Evolutionary conservation across 2,888 invertebrate genomes (phyloP).

Genomic region (Drosophila anomalata): DNA sequence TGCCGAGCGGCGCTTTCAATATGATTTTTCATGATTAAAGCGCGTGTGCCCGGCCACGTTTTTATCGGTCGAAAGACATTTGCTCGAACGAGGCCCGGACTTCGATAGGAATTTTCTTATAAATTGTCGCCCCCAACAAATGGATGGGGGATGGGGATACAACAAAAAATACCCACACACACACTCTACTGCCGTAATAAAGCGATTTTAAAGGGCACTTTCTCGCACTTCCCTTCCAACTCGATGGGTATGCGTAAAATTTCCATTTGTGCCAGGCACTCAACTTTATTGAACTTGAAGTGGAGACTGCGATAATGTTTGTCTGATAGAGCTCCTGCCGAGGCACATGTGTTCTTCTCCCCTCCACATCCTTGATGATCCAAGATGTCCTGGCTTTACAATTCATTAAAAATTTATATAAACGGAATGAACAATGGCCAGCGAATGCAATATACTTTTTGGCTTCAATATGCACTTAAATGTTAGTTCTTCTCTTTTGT

Average conservation of each 20-base stretch:
- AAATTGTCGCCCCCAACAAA: slow-evolving; percentile 75
- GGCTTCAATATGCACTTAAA: slow-evolving; percentile 19
- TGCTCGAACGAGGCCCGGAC: slow-evolving; percentile 28
- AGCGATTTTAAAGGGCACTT: slow-evolving; percentile 77
- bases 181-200: slow-evolving; percentile 76
- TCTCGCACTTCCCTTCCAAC: slow-evolving; percentile 47
- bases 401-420: slow-evolving; percentile 61
- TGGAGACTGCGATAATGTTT: slow-evolving; percentile 50
- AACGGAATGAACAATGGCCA: slow-evolving; percentile 44
- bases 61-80: slow-evolving; percentile 66
- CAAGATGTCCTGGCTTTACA: slow-evolving; percentile 51
- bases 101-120: slow-evolving; percentile 72
- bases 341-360: slow-evolving; percentile 22
- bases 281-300: slow-evolving; percentile 77
- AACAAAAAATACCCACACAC: slow-evolving; percentile 35
- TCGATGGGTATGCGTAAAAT: slow-evolving; percentile 64
- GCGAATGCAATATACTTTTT: slow-evolving; percentile 41
- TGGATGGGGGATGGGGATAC: slow-evolving; percentile 28
- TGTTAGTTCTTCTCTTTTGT: neutral
- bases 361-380: neutral
- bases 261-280: slow-evolving; percentile 73
- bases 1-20: slow-evolving; percentile 50
- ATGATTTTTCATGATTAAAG: slow-evolving; percentile 76
- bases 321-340: slow-evolving; percentile 30
- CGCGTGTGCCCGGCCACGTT: slow-evolving; percentile 59